These are phyloP conservation scores for Ditula angustiorana DNA, from an alignment of 2,888 invertebrate genomes.

Conservation along the genomic window DNA sequence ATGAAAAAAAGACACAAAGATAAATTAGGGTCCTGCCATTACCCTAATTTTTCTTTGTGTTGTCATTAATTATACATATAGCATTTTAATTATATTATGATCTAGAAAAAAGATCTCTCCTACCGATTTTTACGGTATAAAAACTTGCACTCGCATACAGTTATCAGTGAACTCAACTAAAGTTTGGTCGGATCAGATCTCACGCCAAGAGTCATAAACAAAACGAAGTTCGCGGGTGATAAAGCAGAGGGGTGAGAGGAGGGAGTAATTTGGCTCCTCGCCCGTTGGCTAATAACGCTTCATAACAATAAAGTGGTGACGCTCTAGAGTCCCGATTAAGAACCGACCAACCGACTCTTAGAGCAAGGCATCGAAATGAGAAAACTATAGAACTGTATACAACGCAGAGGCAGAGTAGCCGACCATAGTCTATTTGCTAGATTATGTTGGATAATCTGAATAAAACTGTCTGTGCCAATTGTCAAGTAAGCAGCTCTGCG, in stretches of 20 bases:
- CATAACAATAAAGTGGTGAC: constrained; percentile 25
- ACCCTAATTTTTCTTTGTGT: too few relatives aligned
- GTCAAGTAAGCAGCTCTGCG: too few relatives aligned
- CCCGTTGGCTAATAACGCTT: constrained; percentile 33
- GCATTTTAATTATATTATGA: too few relatives aligned
- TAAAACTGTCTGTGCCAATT: too few relatives aligned
- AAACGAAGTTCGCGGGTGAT: constrained; percentile 29
- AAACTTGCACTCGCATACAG: constrained; percentile 11
- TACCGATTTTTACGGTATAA: background rate
- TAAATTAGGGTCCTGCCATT: too few relatives aligned
- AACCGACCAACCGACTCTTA: background rate
- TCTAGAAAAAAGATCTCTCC: background rate
- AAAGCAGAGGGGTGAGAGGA: constrained; percentile 11
- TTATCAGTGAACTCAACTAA: constrained; percentile 3
- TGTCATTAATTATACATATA: too few relatives aligned
- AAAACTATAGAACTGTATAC: too few relatives aligned
- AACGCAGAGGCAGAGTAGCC: too few relatives aligned
- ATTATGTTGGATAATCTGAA: too few relatives aligned
- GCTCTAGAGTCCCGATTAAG: constrained; percentile 17
- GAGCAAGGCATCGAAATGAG: too few relatives aligned
- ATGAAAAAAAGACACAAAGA: too few relatives aligned
- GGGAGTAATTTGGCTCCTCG: constrained; percentile 35
- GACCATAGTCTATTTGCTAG: too few relatives aligned
- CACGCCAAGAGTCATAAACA: constrained; percentile 36
- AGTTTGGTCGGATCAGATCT: constrained; percentile 20